Percentiles rank a stretch among this genome's conserved stretches.
Conservation (phyloP, 2,113 vertebrate species). For the Aldabrachelys gigantea region DNA sequence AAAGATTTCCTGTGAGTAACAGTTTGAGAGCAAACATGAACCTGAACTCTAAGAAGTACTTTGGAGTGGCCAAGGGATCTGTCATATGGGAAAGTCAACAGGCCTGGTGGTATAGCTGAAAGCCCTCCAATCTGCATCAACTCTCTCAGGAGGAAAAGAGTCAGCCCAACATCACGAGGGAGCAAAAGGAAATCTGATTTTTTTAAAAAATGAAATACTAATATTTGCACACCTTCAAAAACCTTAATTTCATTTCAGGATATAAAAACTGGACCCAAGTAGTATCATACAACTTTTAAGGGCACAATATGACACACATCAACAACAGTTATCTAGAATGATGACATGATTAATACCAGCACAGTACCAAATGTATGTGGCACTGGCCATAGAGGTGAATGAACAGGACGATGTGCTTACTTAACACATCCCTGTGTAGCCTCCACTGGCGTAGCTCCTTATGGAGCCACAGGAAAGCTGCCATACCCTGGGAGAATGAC, state of each 20-base stretch:
- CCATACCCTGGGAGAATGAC: neutral
- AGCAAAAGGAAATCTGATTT: neutral
- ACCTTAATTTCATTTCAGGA: neutral
- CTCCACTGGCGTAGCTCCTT: fast-evolving
- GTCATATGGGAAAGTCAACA: neutral
- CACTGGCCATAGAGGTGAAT: neutral
- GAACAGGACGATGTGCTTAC: neutral
- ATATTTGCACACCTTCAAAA: neutral
- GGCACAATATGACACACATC: neutral
- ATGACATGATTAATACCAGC: neutral
- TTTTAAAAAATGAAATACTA: neutral
- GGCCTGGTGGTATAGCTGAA: neutral
- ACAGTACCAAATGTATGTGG: neutral
- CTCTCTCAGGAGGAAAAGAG: neutral
- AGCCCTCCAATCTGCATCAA: neutral
- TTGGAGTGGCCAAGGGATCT: neutral
- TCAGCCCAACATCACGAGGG: neutral
- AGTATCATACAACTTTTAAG: neutral
- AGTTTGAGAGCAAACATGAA: neutral
- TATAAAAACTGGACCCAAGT: neutral
- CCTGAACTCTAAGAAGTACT: neutral
- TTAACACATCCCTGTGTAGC: neutral
- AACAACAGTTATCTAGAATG: neutral
- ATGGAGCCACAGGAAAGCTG: neutral
- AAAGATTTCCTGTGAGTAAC: neutral